Conservation (phyloP, 2,888 invertebrate genomes). For the Clepsis dumicolana region DNA sequence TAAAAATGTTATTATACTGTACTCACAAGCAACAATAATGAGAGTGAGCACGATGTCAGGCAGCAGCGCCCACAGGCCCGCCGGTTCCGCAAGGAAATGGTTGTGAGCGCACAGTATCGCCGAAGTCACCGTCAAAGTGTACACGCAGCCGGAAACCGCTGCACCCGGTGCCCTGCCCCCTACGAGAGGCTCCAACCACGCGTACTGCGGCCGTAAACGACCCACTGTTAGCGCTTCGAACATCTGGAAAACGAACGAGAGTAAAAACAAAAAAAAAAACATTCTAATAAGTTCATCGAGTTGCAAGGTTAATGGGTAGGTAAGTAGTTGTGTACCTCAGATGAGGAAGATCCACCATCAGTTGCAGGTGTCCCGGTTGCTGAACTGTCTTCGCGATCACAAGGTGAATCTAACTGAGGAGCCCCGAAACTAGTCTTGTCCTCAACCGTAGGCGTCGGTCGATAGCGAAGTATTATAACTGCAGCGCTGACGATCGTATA, state of each 20-base stretch:
- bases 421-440: constrained; percentile 77
- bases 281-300: too few species aligned
- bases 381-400: constrained; percentile 87
- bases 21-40: constrained; percentile 88
- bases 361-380: constrained; percentile 87
- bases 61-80: constrained; percentile 89
- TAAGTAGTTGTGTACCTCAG: too few species aligned
- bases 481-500: constrained; percentile 97
- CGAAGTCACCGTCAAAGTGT: constrained; percentile 89
- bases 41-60: constrained; percentile 87
- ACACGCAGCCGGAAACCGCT: constrained; percentile 90
- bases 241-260: constrained; percentile 67
- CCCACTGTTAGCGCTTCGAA: constrained; percentile 90
- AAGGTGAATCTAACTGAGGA: constrained; percentile 84
- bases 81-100: constrained; percentile 86
- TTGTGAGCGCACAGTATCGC: constrained; percentile 90
- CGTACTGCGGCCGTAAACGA: constrained; percentile 89
- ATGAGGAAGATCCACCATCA: constrained; percentile 86
- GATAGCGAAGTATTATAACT: constrained; percentile 94
- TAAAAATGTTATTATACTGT: background rate
- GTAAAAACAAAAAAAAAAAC: too few species aligned
- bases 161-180: constrained; percentile 92
- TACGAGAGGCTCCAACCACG: constrained; percentile 90
- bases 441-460: constrained; percentile 85
- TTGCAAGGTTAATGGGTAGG: too few species aligned